Conservation (phyloP, 2,888 invertebrate genomes). For the Noctua comes region DNA sequence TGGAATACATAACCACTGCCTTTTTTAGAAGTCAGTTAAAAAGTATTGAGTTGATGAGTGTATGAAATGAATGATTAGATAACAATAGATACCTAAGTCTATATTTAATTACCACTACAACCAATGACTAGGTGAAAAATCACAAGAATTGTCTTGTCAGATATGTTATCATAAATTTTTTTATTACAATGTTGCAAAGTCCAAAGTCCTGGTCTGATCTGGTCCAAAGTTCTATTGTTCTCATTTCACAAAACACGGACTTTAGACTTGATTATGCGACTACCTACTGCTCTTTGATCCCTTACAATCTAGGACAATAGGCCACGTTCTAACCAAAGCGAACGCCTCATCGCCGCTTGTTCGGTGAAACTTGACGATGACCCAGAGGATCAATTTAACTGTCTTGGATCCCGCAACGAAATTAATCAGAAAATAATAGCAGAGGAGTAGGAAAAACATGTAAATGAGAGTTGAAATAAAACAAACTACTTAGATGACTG, state of each 20-base stretch:
- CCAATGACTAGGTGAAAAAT: conserved; percentile 7
- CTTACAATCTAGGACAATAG: neutral
- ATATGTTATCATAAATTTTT: neutral
- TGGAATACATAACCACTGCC: neutral
- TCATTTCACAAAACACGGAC: neutral
- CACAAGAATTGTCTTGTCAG: neutral
- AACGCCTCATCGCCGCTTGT: neutral
- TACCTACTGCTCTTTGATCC: conserved; percentile 2
- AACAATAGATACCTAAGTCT: neutral
- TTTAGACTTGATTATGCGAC: neutral
- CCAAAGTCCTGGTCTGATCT: neutral
- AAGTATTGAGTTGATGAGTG: neutral
- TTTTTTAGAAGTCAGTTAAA: neutral
- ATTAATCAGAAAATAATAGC: too few relatives aligned
- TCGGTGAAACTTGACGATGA: neutral
- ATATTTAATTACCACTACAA: neutral
- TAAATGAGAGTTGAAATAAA: too few relatives aligned
- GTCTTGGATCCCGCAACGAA: neutral
- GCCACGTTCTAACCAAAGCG: neutral
- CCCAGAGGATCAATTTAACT: too few relatives aligned
- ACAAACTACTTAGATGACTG: too few relatives aligned
- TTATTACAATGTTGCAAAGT: neutral
- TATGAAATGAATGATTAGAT: neutral
- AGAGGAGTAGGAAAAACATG: neutral
- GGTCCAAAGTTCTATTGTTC: too few relatives aligned